A percentile compares a stretch with the other conserved stretches of the same genome.
phyloP scores from a whole-genome alignment of 1,140 invertebrate genomes.

The Galendromus occidentalis region DNA sequence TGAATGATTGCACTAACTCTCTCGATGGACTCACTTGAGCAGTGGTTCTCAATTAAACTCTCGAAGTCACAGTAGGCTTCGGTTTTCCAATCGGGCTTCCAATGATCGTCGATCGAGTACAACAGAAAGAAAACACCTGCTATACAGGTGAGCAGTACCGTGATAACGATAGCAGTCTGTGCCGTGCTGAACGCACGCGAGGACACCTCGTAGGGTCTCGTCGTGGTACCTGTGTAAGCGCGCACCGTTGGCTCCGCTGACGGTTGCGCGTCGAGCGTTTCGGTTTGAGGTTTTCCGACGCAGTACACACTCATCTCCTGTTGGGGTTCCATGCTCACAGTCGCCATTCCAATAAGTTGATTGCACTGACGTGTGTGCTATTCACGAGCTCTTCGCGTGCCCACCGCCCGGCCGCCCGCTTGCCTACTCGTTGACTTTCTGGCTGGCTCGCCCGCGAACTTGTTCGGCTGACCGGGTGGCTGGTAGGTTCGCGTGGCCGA shows the following conservation, averaged over 20 bases:
- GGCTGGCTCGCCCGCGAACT: no score
- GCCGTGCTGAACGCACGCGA: slow-evolving; percentile 8
- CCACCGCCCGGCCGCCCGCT: no score
- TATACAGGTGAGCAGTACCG: neutral
- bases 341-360: no score
- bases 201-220: slow-evolving; percentile 2
- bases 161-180: slow-evolving; percentile 6
- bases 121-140: neutral
- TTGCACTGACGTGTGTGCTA: no score
- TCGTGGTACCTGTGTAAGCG: neutral
- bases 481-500: no score
- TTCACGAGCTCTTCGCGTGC: no score
- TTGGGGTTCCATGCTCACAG: neutral
- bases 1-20: neutral
- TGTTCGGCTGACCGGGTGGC: no score
- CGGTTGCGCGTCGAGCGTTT: neutral
- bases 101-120: slow-evolving; percentile 4
- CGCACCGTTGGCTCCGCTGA: neutral
- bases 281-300: neutral
- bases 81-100: slow-evolving; percentile 3
- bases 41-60: neutral
- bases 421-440: no score
- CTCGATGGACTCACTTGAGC: neutral
- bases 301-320: slow-evolving; percentile 3
- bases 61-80: slow-evolving; percentile 5